These are phyloP conservation scores for Alexandromys fortis DNA, from an alignment of 2,113 vertebrate genomes.

Conservation along the genomic window DNA sequence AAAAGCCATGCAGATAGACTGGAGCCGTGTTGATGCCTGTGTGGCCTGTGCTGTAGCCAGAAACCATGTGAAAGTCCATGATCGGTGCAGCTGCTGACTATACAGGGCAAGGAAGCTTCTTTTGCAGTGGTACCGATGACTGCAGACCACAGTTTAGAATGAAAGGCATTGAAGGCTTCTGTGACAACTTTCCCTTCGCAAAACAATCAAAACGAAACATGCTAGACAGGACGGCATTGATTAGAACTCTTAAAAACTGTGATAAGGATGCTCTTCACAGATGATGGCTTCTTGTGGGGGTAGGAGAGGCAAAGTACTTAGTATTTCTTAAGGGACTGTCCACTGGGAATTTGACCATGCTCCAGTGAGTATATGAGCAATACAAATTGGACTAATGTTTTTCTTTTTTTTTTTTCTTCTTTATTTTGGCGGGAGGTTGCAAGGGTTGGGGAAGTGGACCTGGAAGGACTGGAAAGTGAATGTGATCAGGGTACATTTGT, in stretches of 20 bases:
- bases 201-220: neutral
- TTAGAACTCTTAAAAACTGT: neutral
- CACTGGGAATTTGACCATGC: neutral
- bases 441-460: neutral
- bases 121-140: neutral
- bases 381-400: neutral
- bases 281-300: neutral
- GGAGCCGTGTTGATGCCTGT: too few relatives aligned
- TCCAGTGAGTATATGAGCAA: neutral
- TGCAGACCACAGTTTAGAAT: neutral
- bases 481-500: neutral
- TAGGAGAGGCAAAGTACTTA: neutral
- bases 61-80: too few relatives aligned
- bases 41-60: too few relatives aligned
- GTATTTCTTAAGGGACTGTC: neutral
- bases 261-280: neutral
- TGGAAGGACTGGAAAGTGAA: neutral
- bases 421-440: neutral
- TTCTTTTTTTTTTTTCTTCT: neutral
- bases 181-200: neutral
- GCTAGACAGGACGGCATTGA: neutral
- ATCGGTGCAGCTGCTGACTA: too few relatives aligned
- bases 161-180: neutral
- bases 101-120: too few relatives aligned
- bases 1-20: too few relatives aligned